Base-by-base conservation (phyloP, 2,797 vertebrate genomes). In the Alauda arvensis region DNA sequence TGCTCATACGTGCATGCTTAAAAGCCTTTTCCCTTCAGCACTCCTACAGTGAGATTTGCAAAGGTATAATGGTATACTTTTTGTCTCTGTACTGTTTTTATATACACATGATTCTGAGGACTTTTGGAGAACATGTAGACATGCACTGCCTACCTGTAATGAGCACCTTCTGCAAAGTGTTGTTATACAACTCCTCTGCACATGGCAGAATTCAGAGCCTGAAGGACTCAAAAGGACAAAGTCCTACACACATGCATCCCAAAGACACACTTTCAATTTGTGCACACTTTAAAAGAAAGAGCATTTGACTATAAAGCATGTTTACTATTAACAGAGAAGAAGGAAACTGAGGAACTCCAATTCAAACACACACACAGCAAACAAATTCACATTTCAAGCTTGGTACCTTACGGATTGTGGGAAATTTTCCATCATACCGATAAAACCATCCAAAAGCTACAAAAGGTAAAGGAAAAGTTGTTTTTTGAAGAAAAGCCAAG, bases 361-460 rank as follows among this genome's bases (percentile, higher is more conserved):
- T 34, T 39, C 63, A 90, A 95, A 87, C 14, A 33, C 91, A 77
- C 14, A 40, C 95, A 97, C 71, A 71, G 83, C 96, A 96, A 94
- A 91, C 59, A 56, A 57, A 55, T 52, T 69, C 49, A 90, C 56
- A 29, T 21, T n/a, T 69, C 51, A 88, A 83, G 95, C 85, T 42
- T 51, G 77, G 93, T 99, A 99, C 99, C 99, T 99, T 99, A 80
- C 97, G 97, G n/a, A 99, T 95, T 56, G 98, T 98, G 12, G 99
- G 99, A 86, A 99, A 98, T 96, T 99, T 99, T 95, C 99, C 99
- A 88, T 99, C 99, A 18, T 99, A 99, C 17, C 98, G 98, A 96
- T 99, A 99, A 98, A 99, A 99, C 99, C 99, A 99, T 94, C 98
- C 98, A 96, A 99, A 99, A 37, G 98, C 99, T 99, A 95, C 24